Base-by-base conservation (phyloP, 2,113 vertebrate genomes). In the Scophthalmus maximus region DNA sequence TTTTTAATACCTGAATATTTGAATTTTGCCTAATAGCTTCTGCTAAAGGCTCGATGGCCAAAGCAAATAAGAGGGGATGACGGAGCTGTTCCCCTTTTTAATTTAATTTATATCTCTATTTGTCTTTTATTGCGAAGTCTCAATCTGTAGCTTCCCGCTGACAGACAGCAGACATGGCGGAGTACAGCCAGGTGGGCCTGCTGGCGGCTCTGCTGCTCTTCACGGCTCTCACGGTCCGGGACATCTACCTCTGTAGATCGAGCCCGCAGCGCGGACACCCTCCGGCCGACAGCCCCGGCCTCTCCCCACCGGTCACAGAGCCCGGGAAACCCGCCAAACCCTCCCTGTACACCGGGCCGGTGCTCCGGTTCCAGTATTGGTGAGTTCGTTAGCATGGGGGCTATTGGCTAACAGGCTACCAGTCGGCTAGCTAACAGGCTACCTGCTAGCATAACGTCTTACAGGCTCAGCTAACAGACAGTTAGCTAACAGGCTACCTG, bases 301-400 rank as follows among this genome's bases (percentile, higher is more conserved):
- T 61, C 7, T 69, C 51, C 4, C 10, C 36, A 18, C 11, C 61
- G 23, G 68, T 64, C 51, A 17, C 27, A 2, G 83, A 75, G 12
- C n/a, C 73, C 25, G 74, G 65, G 3, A 89, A 72, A 69, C 34
- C 79, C 18, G 77, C 65, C 42, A 91, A 89, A 46, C 27, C 83
- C 4, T 66, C 84, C 5, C 17, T 86, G 36, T 93, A 93, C 83
- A 84, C 78, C 9, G 92, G 94, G 9, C 92, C 93, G 0, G 85
- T 91, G 6, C 91, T 94, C 36, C 75, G 64, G 71, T 94, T 94
- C 80, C 94, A 92, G 79, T 94, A 88, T 89, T 94, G 93, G 93
- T 94, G 66, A 88, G 88, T 55, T 25, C 32, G 36, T 36, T 61
- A 53, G 49, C 49, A 11, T 6, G 8, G 11, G n/a, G 34, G 63